phyloP scores from a whole-genome alignment of 2,113 vertebrate species.

The Odobenus rosmarus region DNA sequence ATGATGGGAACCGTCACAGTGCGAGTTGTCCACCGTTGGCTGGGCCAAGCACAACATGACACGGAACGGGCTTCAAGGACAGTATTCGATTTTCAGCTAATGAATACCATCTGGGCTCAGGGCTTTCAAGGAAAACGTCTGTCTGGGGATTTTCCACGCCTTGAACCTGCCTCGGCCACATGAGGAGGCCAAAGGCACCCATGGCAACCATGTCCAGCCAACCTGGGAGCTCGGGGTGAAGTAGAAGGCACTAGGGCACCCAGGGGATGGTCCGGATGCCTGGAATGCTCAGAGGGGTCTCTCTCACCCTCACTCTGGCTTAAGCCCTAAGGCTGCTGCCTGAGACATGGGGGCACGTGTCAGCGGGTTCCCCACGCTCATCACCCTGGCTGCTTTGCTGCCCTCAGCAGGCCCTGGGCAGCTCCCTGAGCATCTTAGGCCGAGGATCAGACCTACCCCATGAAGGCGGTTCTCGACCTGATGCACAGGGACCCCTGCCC shows the following conservation, averaged over 20 bases:
- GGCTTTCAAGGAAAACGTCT: neutral
- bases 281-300: neutral
- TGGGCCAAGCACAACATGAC: neutral
- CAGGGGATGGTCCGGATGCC: neutral
- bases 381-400: neutral
- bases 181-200: neutral
- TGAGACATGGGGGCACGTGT: fast-evolving
- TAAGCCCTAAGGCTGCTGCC: neutral
- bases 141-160: neutral
- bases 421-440: neutral
- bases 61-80: neutral
- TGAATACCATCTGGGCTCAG: neutral
- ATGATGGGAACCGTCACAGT: neutral
- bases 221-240: no score
- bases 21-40: neutral
- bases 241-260: neutral
- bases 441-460: no score
- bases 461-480: neutral
- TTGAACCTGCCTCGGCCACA: neutral
- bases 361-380: fast-evolving
- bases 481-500: neutral
- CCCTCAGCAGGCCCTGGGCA: no score
- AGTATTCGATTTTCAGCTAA: neutral
- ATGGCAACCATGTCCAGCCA: neutral
- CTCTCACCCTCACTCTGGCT: no score